Conservation (phyloP, 2,113 vertebrate genomes). For the Dipodomys merriami region DNA sequence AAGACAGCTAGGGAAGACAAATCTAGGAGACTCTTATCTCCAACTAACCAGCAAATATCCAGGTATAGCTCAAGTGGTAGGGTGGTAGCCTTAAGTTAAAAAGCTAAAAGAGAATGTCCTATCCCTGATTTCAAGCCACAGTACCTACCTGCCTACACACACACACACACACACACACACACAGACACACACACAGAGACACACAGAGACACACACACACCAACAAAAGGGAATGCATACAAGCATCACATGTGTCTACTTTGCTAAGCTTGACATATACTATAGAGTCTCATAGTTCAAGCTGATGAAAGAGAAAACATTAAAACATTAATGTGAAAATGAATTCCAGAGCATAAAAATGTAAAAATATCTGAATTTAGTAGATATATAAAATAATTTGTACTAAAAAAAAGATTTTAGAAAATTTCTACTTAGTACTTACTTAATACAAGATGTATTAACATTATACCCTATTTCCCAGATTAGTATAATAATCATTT, state of each 20-base stretch:
- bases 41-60: no score
- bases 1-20: no score
- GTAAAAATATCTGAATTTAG: constrained; percentile 43
- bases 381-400: background rate
- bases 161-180: no score
- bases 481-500: background rate
- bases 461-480: background rate
- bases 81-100: no score
- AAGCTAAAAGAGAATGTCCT: no score
- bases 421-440: constrained; percentile 18
- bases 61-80: no score
- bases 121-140: no score
- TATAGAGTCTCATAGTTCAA: background rate
- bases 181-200: no score
- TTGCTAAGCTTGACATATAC: background rate
- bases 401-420: background rate
- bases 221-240: background rate
- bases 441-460: background rate
- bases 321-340: background rate
- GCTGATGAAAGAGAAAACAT: constrained; percentile 5
- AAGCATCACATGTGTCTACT: background rate
- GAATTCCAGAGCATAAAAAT: constrained; percentile 22
- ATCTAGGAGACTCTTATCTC: no score
- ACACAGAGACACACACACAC: no score
- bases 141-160: no score